Conservation (phyloP, 2,888 invertebrate species). For the Tridacna crocea region DNA sequence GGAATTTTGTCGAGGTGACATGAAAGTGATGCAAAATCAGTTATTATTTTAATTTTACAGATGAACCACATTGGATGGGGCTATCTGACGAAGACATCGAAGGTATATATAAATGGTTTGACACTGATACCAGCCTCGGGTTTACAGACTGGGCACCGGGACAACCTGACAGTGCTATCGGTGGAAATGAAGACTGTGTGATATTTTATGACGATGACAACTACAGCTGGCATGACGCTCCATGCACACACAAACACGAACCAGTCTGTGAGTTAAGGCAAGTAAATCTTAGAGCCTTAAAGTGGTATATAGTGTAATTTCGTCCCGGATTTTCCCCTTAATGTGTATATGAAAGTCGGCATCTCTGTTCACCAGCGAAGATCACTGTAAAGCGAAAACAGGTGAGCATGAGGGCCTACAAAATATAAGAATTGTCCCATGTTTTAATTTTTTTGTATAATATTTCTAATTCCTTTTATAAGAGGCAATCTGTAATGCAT, state of each 20-base stretch:
- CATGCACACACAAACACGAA: constrained; percentile 18
- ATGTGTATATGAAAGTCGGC: background rate
- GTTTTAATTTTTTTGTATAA: no score
- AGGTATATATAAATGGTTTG: constrained; percentile 26
- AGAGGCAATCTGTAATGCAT: no score
- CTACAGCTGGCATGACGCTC: constrained; percentile 28
- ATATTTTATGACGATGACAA: background rate
- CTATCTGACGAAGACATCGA: constrained; percentile 28
- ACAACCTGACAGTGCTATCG: constrained; percentile 14
- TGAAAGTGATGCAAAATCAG: no score
- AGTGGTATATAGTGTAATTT: background rate
- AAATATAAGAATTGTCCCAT: no score
- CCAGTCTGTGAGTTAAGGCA: constrained; percentile 30
- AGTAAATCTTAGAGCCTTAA: background rate
- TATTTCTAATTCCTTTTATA: no score
- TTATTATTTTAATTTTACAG: no score
- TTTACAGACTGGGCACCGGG: constrained; percentile 26
- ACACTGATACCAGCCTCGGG: constrained; percentile 8
- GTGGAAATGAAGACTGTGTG: constrained; percentile 26
- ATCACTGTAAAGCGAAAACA: background rate
- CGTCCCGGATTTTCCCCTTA: background rate
- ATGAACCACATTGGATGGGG: constrained; percentile 27
- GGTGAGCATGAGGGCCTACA: no score
- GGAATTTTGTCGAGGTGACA: no score
- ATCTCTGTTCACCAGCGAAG: background rate